Evolutionary conservation across 2,797 vertebrate species (phyloP).

Genomic region (Geotrypetes seraphini): DNA sequence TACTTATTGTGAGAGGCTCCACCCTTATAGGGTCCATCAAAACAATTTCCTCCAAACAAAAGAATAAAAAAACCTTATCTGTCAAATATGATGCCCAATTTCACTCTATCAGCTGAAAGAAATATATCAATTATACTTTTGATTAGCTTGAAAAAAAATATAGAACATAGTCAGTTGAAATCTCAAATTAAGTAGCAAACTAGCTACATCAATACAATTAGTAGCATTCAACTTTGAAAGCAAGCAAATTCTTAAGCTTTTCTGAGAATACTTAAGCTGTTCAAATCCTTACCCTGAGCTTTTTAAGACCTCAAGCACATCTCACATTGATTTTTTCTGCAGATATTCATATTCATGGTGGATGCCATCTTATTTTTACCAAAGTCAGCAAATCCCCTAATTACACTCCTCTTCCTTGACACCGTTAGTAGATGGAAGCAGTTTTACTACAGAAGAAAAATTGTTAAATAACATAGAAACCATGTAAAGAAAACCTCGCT

Average conservation of each 20-base stretch:
- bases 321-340: conserved; percentile 15
- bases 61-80: too few species aligned
- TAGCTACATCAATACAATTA: not conserved
- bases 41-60: too few species aligned
- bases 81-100: too few species aligned
- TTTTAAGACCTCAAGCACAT: conserved; percentile 17
- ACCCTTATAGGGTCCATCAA: too few species aligned
- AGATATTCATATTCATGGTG: conserved; percentile 17
- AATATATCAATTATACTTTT: too few species aligned
- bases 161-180: conserved; percentile 7
- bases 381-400: conserved; percentile 30
- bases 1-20: too few species aligned
- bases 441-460: not conserved
- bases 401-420: conserved; percentile 6
- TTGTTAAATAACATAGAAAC: rapidly evolving
- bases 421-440: not conserved
- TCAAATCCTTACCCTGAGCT: conserved; percentile 25
- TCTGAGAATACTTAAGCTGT: conserved; percentile 10
- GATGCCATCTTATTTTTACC: conserved; percentile 19
- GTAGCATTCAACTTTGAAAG: conserved; percentile 1
- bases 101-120: too few species aligned
- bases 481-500: not conserved
- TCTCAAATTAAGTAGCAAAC: not conserved
- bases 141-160: too few species aligned
- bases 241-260: conserved; percentile 13